Base-by-base conservation (phyloP, 2,113 vertebrate species). In the Rhineura floridana region DNA sequence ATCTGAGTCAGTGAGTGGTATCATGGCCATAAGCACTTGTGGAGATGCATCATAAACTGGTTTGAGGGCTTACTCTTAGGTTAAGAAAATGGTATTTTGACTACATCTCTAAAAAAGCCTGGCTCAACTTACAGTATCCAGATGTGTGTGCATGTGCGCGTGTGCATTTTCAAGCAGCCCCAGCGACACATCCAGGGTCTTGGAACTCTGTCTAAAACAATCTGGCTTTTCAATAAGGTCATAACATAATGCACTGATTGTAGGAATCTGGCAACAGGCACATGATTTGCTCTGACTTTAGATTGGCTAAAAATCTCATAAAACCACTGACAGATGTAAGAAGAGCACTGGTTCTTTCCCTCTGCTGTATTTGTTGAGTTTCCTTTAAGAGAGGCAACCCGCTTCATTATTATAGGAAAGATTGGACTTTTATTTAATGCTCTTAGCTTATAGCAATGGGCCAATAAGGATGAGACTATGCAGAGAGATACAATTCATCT, bases 361-460 rank as follows among this genome's bases (percentile, higher is more conserved):
- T 36, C 30, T 19, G 46, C 19, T n/a, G 30, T n/a, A 30, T 2
- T 79, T 6, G 33, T 33, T 52, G 25, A 17, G 48, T 52, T 52
- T 79, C 48, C 12, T n/a, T 52, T 79, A 79, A 79, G 28, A 17
- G 12, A 19, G 36, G 13, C 12, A 19, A 17, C 21, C 15, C 46
- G n/a, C 28, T 46, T 48, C 46, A 46, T 77, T 13, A 76, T 42
- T 3, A n/a, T 82, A 25, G n/a, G 2, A n/a, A 85, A 93, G 86
- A 25, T 63, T 42, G 76, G 84, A 63, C 84, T 95, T 91, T 91
- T 59, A 84, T 89, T 87, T 78, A 13, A 6, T 36, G 19, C 84
- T 78, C 50, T 94, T 87, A 88, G 85, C 85, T 92, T 91, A 81
- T 28, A 88, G 90, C 70, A 50, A 77, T 81, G 17, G 69, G 42